Evolutionary conservation across 2,797 vertebrate genomes (phyloP).

Genomic region (Tamandua tetradactyla): DNA sequence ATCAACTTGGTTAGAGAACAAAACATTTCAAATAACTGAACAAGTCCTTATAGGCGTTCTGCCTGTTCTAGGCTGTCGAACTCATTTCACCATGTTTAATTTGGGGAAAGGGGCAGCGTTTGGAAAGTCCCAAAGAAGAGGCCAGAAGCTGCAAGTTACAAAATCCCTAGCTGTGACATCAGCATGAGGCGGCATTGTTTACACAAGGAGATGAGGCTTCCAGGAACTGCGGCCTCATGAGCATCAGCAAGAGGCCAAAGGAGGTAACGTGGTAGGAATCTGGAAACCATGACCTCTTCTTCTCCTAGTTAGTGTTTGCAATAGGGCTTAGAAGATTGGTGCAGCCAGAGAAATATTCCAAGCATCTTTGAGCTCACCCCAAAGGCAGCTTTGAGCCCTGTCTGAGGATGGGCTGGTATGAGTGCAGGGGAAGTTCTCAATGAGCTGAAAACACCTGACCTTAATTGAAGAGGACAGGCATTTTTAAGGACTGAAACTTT

Average conservation of each 20-base stretch:
- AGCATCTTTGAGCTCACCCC: not conserved
- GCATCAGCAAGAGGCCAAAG: not conserved
- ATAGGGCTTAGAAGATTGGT: not conserved
- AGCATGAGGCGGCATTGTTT: slow-evolving; percentile 71
- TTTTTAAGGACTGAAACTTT: not conserved
- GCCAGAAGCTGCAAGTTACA: slow-evolving; percentile 78
- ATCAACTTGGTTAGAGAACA: not conserved
- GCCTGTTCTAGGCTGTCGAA: not conserved
- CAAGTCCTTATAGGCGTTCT: rapidly evolving
- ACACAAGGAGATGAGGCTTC: slow-evolving; percentile 72
- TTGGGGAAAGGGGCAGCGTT: slow-evolving; percentile 47
- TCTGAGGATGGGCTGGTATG: not conserved
- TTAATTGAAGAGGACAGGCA: not conserved
- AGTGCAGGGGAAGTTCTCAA: not conserved
- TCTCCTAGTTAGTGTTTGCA: not conserved
- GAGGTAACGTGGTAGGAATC: not conserved
- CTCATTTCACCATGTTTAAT: slow-evolving; percentile 30
- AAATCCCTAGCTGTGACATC: slow-evolving; percentile 75
- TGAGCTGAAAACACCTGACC: not conserved
- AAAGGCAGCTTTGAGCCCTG: not conserved
- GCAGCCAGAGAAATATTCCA: not conserved
- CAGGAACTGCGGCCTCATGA: slow-evolving; percentile 73
- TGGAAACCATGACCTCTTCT: not conserved
- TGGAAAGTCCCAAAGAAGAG: slow-evolving; percentile 83
- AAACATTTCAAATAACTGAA: not conserved